Base-by-base conservation (phyloP, 2,113 vertebrate species). In the Psittacula cyanocephala region DNA sequence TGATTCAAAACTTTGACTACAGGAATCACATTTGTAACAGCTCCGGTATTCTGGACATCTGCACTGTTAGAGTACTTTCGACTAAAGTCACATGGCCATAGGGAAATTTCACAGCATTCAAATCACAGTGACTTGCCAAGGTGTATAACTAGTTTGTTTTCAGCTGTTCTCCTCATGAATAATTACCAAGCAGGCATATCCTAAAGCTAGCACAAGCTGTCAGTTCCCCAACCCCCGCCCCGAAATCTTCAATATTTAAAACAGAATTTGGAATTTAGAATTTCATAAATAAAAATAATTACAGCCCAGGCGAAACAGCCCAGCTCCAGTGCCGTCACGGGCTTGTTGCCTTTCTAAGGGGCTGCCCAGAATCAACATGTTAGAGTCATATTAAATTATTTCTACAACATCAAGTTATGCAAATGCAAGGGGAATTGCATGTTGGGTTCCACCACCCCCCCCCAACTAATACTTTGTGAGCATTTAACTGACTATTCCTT, bases 121-220 rank as follows among this genome's bases (percentile, higher is more conserved):
- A 98, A 98, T 98, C 97, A 91, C 97, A 96, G 96, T 84, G 91
- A 97, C 96, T 97, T 98, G 98, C 98, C 98, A 98, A 98, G 98
- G 98, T 98, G 97, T 98, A 98, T 97, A 98, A 98, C 98, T 98
- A 98, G 98, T 98, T 98, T 98, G 98, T 98, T 99, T 99, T 98
- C 98, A 98, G 98, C 97, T 98, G 98, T 98, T 98, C 97, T 95
- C 97, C 97, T 98, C 98, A 98, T 98, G 98, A 98, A 98, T 99
- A 98, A 98, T 98, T 98, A 98, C 97, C 97, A 98, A 94, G 96
- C 97, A 97, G 98, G 94, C 97, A 98, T 98, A 97, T 98, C 98
- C 98, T 98, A 98, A 98, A 98, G 98, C 98, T 98, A 98, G 98
- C 97, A 96, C 98, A 98, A 99, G 98, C 98, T 99, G 98, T 98